Conservation (phyloP, 2,113 vertebrate genomes). For the Parus major region DNA sequence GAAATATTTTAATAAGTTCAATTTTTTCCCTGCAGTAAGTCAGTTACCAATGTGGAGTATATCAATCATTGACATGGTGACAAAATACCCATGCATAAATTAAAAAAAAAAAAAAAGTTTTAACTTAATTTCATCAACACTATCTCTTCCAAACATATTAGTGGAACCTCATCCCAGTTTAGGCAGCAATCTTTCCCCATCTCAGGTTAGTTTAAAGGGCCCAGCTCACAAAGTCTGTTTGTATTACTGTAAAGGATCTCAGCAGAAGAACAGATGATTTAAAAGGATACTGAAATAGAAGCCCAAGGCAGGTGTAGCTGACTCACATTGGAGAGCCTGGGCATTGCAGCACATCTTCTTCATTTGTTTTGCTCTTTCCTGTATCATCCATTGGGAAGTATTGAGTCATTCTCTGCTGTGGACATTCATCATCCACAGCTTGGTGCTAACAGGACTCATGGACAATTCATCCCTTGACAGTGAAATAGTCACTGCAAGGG, state of each 20-base stretch:
- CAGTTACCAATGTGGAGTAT: neutral
- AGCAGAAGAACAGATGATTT: neutral
- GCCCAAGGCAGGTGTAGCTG: neutral
- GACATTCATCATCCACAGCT: constrained; percentile 3
- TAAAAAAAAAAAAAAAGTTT: neutral
- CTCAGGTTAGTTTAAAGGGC: neutral
- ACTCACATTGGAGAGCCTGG: neutral
- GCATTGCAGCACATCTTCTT: neutral
- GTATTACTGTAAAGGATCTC: neutral
- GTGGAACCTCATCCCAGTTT: neutral
- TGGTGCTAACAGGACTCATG: neutral
- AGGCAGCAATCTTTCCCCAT: neutral
- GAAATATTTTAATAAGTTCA: neutral
- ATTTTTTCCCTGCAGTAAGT: neutral
- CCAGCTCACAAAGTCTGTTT: neutral
- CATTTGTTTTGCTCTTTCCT: neutral
- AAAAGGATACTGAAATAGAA: neutral
- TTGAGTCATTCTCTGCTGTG: neutral
- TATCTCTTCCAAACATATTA: neutral
- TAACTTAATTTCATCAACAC: neutral
- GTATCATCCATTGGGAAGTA: neutral
- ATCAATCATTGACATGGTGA: fast-evolving
- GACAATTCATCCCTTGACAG: constrained; percentile 15
- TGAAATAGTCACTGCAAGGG: neutral
- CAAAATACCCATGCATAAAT: neutral